These are phyloP conservation scores for Caenorhabditis elegans DNA, from an alignment of 1,140 invertebrate genomes.

Conservation along the genomic window WBcel235 BX284606.5:11496501-11497000, in stretches of 20 bases:
- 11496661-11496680: constrained; percentile 12
- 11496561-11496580: too few relatives aligned
- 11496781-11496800: constrained; percentile 25
- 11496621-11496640: constrained; percentile 36
- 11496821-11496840: constrained; percentile 37
- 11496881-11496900: background rate
- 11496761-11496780: constrained; percentile 50
- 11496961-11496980: constrained; percentile 37
- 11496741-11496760: constrained; percentile 39
- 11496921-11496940: background rate
- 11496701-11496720: constrained; percentile 45
- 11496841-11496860: constrained; percentile 33
- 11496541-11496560: too few relatives aligned
- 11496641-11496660: constrained; percentile 43
- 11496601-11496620: constrained; percentile 49
- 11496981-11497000: constrained; percentile 43
- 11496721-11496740: constrained; percentile 47
- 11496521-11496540: background rate
- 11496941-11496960: constrained; percentile 41
- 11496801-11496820: constrained; percentile 27
- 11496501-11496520: constrained; percentile 24
- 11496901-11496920: background rate
- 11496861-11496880: constrained; percentile 31
- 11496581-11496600: background rate
- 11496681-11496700: constrained; percentile 20